Base-by-base conservation (phyloP, 2,113 vertebrate species). In the Mesoclemmys tuberculata region DNA sequence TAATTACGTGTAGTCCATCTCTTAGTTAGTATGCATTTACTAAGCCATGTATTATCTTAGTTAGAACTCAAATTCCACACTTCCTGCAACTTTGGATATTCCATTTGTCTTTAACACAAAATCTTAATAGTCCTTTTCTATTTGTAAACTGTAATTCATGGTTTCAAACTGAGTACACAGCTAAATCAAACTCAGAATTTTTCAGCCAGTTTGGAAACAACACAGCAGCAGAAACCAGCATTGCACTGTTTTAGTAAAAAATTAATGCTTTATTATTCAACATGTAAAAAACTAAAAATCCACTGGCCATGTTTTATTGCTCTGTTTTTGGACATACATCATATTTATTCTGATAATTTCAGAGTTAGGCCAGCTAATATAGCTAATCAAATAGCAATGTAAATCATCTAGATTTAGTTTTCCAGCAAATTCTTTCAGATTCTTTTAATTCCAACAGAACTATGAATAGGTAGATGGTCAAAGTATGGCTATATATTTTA, bases 131-230 rank as follows among this genome's bases (percentile, higher is more conserved):
- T 96, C 27, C 94, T 98, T 98, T 97, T 90, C 96, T 94, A 93
- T 97, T 97, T 98, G 88, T 97, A 97, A 98, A 98, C 96, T 98
- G 98, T 98, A 98, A 98, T 98, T 98, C 97, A 98, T 98, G 93
- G 97, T 82, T 89, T 95, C 88, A 98, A 96, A 98, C 96, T 97
- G 97, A 98, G 95, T 71, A 98, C 95, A 93, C 96, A 94, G 87
- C 90, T 97, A 98, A 98, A 97, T 98, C 96, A 97, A 97, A 98
- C 93, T 97, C 96, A 95, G 89, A 97, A 98, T 95, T 95, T 95
- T 97, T 92, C 90, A 97, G 92, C 96, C 96, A 95, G 90, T 97
- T 95, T 87, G 96, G 84, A 95, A 95, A 44, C 48, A 96, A 95
- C 71, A 89, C 44, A 92, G 96, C 90, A 96, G 84, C 93, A 74